A percentile compares a stretch with the other conserved stretches of the same genome.
phyloP scores from a whole-genome alignment of 2,888 invertebrate species.

The Bembecia ichneumoniformis region DNA sequence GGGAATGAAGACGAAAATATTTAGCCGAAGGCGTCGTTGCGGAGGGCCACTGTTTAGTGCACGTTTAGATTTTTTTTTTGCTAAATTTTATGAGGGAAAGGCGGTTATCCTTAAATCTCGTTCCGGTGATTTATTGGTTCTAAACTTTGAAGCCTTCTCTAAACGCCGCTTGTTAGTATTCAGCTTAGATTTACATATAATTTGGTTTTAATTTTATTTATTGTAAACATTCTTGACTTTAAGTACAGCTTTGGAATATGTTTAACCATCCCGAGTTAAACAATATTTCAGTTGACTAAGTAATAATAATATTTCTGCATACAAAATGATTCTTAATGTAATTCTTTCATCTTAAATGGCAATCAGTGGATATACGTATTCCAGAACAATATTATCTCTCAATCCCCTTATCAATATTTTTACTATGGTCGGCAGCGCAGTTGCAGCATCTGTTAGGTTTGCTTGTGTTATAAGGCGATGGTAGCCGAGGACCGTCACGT shows the following conservation, averaged over 20 bases:
- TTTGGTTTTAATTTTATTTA: conserved; percentile 31
- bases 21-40: conserved; percentile 37
- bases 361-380: no score
- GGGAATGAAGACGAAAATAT: conserved; percentile 47
- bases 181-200: conserved; percentile 61
- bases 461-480: no score
- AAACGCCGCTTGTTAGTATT: conserved; percentile 60
- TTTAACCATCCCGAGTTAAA: conserved; percentile 3
- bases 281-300: no score
- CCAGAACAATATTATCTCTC: no score
- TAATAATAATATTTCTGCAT: no score
- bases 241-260: no score
- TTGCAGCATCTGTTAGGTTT: no score
- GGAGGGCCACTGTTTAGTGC: conserved; percentile 63
- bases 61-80: conserved; percentile 40
- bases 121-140: conserved; percentile 51
- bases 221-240: conserved; percentile 3
- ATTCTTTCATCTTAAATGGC: no score
- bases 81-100: conserved; percentile 36
- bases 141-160: conserved; percentile 30
- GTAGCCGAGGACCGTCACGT: no score
- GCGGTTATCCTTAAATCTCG: conserved; percentile 49
- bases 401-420: no score
- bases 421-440: no score
- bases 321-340: no score